A percentile compares a stretch with the other conserved stretches of the same genome.
These are phyloP conservation scores for Hermaeophaga mercurialis DNA, from an alignment of 2,888 invertebrate species.

Conservation along the genomic window DNA sequence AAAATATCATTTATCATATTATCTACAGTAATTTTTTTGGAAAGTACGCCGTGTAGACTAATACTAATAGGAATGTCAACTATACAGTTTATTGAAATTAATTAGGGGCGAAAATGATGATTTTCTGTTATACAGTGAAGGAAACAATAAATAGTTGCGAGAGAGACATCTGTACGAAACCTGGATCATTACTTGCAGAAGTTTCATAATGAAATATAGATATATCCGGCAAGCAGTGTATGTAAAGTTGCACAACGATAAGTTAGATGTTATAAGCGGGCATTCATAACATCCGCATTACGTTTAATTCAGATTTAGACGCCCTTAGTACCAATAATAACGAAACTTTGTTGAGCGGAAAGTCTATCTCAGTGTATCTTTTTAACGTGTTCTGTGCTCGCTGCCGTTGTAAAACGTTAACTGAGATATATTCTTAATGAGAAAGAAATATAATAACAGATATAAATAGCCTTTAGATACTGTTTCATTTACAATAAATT, in stretches of 20 bases:
- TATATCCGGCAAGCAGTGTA: constrained; percentile 29
- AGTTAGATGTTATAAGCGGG: constrained; percentile 30
- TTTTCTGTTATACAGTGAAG: not conserved
- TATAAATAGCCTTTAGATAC: constrained; percentile 56
- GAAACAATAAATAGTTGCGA: not conserved
- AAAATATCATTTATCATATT: too few species aligned
- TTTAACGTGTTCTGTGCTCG: constrained; percentile 27
- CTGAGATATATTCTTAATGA: constrained; percentile 53
- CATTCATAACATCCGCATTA: constrained; percentile 37
- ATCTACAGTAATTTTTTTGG: too few species aligned
- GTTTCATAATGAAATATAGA: constrained; percentile 31
- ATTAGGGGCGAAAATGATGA: too few species aligned
- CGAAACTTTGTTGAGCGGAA: constrained; percentile 37
- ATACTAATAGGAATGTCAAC: too few species aligned
- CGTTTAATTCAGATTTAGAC: constrained; percentile 38
- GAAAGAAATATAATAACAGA: constrained; percentile 54
- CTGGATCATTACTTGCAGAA: constrained; percentile 17
- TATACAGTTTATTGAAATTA: too few species aligned
- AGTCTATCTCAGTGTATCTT: constrained; percentile 35
- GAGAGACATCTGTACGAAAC: not conserved
- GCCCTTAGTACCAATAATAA: constrained; percentile 37
- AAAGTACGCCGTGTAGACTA: too few species aligned
- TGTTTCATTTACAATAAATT: constrained; percentile 56
- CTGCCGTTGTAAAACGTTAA: constrained; percentile 41
- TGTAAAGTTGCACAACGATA: constrained; percentile 37